A percentile compares a stretch with the other conserved stretches of the same genome.
These are phyloP conservation scores for Mastomys coucha DNA, from an alignment of 2,113 vertebrate species.

Conservation along the genomic window DNA sequence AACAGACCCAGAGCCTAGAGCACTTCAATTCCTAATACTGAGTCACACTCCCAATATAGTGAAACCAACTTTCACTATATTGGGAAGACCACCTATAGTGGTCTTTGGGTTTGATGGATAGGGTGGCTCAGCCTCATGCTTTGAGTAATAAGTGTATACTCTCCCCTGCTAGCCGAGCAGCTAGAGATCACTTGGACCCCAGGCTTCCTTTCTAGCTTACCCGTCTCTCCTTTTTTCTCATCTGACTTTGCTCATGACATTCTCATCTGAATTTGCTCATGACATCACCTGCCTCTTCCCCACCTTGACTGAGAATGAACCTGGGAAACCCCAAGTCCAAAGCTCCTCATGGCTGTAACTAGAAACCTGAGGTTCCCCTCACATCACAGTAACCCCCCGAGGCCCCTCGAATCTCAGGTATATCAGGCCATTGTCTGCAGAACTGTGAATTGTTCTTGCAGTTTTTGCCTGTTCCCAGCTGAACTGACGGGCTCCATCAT, in stretches of 20 bases:
- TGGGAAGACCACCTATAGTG: too few relatives aligned
- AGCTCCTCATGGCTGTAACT: background rate
- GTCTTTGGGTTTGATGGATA: background rate
- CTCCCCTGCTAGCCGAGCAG: too few relatives aligned
- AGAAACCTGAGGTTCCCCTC: background rate
- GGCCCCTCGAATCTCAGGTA: rapidly evolving
- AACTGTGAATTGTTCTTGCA: background rate
- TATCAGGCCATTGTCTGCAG: background rate
- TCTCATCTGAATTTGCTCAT: conserved; percentile 22
- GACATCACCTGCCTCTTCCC: background rate
- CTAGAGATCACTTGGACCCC: background rate
- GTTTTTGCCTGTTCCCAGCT: background rate
- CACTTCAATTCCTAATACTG: background rate
- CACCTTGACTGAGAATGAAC: background rate
- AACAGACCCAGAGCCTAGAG: background rate
- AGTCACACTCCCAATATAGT: background rate
- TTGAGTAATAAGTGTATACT: background rate
- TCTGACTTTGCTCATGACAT: background rate
- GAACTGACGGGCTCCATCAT: background rate
- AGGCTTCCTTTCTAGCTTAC: background rate
- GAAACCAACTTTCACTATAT: background rate
- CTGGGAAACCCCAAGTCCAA: too few relatives aligned
- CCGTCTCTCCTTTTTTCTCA: background rate
- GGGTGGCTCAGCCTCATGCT: background rate
- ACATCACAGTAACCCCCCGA: rapidly evolving